A percentile compares a stretch with the other conserved stretches of the same genome.
Evolutionary conservation across 2,888 invertebrate species (phyloP).

Genomic region (Lycophotia porphyrea): DNA sequence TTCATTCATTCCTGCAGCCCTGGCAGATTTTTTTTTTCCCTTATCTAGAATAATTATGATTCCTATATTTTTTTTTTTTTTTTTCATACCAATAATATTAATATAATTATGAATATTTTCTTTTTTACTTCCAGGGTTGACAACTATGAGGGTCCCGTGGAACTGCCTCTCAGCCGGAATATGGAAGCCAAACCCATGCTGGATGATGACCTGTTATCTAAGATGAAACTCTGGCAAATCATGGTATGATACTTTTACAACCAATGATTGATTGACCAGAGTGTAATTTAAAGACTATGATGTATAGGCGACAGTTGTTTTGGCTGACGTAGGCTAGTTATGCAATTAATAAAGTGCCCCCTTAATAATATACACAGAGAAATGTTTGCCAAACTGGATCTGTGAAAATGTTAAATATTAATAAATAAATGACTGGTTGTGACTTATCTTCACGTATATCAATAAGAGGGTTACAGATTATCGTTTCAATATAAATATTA

Average conservation of each 20-base stretch:
- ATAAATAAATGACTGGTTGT: background rate
- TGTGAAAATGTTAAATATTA: background rate
- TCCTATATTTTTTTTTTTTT: too few relatives aligned
- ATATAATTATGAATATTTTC: background rate
- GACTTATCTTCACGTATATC: background rate
- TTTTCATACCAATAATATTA: too few relatives aligned
- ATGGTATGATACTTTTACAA: constrained; percentile 75
- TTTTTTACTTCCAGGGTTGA: constrained; percentile 70
- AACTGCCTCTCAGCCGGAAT: constrained; percentile 71
- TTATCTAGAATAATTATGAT: background rate
- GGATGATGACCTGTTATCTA: constrained; percentile 83
- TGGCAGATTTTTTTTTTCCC: too few relatives aligned
- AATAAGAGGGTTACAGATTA: background rate
- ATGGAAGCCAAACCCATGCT: constrained; percentile 87
- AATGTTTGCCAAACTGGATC: too few relatives aligned
- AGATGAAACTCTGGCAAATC: constrained; percentile 85
- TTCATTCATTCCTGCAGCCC: too few relatives aligned
- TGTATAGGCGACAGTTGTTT: background rate
- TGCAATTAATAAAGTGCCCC: background rate
- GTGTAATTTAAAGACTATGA: background rate
- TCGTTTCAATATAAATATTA: background rate
- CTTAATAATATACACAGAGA: too few relatives aligned
- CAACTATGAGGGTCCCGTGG: constrained; percentile 72
- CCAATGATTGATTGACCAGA: background rate
- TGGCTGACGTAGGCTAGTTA: too few relatives aligned